Conservation (phyloP, 1,140 invertebrate species). For the Charaxes varanes region DNA sequence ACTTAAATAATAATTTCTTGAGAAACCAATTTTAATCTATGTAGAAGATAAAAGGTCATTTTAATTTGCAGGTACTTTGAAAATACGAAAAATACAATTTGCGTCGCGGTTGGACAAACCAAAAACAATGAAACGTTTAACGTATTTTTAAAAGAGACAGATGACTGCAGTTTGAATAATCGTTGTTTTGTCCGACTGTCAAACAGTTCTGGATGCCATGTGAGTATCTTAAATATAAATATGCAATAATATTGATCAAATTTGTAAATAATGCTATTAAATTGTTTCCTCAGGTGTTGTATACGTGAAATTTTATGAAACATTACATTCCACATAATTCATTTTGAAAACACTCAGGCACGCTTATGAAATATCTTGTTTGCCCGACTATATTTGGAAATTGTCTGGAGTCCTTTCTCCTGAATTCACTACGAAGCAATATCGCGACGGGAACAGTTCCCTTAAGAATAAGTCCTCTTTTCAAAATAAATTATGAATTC, state of each 20-base stretch:
- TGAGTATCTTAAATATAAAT: slow-evolving; percentile 29
- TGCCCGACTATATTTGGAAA: too few species aligned
- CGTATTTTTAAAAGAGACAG: slow-evolving; percentile 62
- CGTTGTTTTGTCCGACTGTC: slow-evolving; percentile 71
- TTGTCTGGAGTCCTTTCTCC: too few species aligned
- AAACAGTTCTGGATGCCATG: slow-evolving; percentile 47
- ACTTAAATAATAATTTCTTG: too few species aligned
- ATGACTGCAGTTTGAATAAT: slow-evolving; percentile 68
- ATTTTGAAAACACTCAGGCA: too few species aligned
- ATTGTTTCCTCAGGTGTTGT: neutral
- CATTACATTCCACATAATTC: too few species aligned
- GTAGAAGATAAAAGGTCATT: too few species aligned
- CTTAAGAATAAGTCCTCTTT: too few species aligned
- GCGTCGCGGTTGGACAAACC: slow-evolving; percentile 72
- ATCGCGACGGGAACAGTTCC: too few species aligned
- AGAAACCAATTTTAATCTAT: too few species aligned
- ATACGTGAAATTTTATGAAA: neutral
- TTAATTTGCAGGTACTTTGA: slow-evolving; percentile 31
- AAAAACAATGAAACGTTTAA: slow-evolving; percentile 48
- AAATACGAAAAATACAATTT: slow-evolving; percentile 60
- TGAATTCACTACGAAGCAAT: too few species aligned
- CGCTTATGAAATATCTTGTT: too few species aligned
- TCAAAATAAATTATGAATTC: too few species aligned
- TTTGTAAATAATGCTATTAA: slow-evolving; percentile 1
- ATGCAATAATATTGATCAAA: neutral